phyloP scores from a whole-genome alignment of 92 coral and sea anemone species.

The Epizoanthus illoricatus region DNA sequence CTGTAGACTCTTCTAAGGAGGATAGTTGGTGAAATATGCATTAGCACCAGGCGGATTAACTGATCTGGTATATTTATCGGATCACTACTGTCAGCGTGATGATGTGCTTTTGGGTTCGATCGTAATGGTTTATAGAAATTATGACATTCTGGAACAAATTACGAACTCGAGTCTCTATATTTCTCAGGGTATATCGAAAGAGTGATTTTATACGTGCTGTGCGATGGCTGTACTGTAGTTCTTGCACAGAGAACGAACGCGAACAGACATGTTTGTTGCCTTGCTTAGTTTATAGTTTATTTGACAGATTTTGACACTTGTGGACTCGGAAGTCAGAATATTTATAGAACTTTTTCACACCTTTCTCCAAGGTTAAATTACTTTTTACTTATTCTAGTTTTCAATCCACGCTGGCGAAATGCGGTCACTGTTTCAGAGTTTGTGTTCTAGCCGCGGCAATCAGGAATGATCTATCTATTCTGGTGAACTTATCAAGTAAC shows the following conservation, averaged over 20 bases:
- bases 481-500: too few relatives aligned
- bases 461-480: too few relatives aligned
- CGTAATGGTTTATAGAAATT: too few relatives aligned
- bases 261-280: conserved; percentile 1
- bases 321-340: neutral
- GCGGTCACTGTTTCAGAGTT: too few relatives aligned
- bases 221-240: neutral
- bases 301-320: neutral
- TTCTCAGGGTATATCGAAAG: too few relatives aligned
- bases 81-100: conserved; percentile 2
- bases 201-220: too few relatives aligned
- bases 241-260: neutral
- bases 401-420: too few relatives aligned
- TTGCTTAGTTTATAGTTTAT: neutral
- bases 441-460: too few relatives aligned
- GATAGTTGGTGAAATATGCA: neutral
- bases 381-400: neutral
- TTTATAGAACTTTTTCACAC: neutral
- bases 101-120: conserved; percentile 8
- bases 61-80: neutral
- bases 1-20: neutral
- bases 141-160: too few relatives aligned
- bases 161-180: too few relatives aligned
- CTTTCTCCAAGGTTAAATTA: neutral
- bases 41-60: neutral